Base-by-base conservation (phyloP, 2,113 vertebrate species). In the Rhynchomys soricoides region DNA sequence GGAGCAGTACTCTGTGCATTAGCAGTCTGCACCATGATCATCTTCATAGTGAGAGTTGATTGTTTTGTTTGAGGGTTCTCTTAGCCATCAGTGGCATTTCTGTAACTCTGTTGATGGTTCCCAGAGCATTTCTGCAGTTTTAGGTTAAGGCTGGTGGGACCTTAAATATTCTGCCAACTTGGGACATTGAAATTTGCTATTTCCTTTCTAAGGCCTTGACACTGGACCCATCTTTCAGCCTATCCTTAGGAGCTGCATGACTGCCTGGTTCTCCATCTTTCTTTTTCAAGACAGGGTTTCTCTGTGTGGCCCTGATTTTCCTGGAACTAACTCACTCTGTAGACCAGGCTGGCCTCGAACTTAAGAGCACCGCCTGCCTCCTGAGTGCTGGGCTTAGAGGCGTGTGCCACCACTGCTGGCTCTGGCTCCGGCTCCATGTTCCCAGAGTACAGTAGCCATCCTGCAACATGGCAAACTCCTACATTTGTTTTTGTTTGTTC, bases 91-190 rank as follows among this genome's bases (percentile, higher is more conserved):
- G 91, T 0, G 0, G 19, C 55, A 85, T 90, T 93, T 96, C 98
- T 79, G 92, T 81, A 75, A 95, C 40, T 96, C 97, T 97, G 40
- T 98, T 99, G 89, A 99, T 97, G 83, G 98, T 98, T 93, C 98
- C 98, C 90, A 99, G 97, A 93, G 97, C 98, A 93, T 98, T 99
- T 96, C 98, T 98, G 90, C 97, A 92, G 98, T 93, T 9, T n/a
- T 90, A 66, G 95, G 87, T 37, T 37, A 66, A 3, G 26, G 87
- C 92, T 96, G 97, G 89, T 71, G 98, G 87, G 10, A 86, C 9
- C 90, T 22, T 34, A 71, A n/a, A 71, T 71, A 71, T 19, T 71
- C 34, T n/a, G 37, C 70, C 37, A 71, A 71, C 70, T 71, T 21
- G 16, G 16, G 11, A 88, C 9, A 92, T 26, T 37, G 73, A 98